Percentiles rank a stretch among this genome's conserved stretches.
Evolutionary conservation across 92 coral and sea anemone species (phyloP).

Genomic region (Muricea muricata): DNA sequence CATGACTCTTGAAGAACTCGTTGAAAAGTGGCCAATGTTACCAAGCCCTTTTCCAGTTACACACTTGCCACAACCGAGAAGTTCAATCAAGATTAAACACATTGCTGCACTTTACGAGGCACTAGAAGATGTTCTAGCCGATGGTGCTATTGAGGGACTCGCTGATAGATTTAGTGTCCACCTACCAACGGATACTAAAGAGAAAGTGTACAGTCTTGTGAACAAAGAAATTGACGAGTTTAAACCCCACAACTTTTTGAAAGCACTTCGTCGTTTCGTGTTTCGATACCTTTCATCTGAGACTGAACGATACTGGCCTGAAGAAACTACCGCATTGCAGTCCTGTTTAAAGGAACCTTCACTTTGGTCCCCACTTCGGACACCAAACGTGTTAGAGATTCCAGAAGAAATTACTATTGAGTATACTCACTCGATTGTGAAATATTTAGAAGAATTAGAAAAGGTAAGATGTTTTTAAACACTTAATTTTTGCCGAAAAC

Average conservation of each 20-base stretch:
- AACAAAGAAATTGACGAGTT: neutral
- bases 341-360: conserved; percentile 78
- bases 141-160: conserved; percentile 77
- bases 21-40: conserved; percentile 78
- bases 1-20: conserved; percentile 69
- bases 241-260: conserved; percentile 38
- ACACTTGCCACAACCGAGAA: conserved; percentile 75
- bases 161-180: conserved; percentile 58
- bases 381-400: conserved; percentile 15
- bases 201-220: conserved; percentile 11
- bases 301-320: conserved; percentile 77
- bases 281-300: conserved; percentile 86
- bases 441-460: conserved; percentile 42
- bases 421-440: conserved; percentile 35
- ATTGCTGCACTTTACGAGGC: conserved; percentile 89
- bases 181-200: conserved; percentile 48
- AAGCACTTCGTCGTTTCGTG: conserved; percentile 88
- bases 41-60: conserved; percentile 84
- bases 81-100: conserved; percentile 77
- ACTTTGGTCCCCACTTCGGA: conserved; percentile 76
- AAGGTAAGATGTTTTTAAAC: conserved; percentile 36
- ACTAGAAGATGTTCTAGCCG: conserved; percentile 85
- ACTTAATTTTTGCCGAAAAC: neutral
- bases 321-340: conserved; percentile 45
- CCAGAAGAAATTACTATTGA: conserved; percentile 48